Evolutionary conservation across 2,888 invertebrate genomes (phyloP), one percentile per base, ranked within the genome.

Genomic region (Chymomyza fuscimana): DNA sequence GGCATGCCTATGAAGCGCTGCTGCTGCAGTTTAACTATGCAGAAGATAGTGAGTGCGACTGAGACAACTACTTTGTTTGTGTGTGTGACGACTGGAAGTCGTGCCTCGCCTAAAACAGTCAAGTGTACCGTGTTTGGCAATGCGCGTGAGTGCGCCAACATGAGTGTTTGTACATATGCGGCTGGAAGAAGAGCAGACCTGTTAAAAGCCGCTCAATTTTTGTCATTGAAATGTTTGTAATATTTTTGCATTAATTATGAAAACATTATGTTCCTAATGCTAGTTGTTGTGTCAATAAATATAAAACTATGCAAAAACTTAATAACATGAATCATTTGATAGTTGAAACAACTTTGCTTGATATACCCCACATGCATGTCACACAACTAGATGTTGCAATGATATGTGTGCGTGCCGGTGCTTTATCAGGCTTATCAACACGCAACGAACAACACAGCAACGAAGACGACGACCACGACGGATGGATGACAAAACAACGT

Each of bases 191-290:
- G 32, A 5, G 32, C 32, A 32, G 50, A 84, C 87, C 86, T 87
- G 84, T 87, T 84, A 84, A 83, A 76, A 86, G 84, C 84, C 84
- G 84, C 84, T 87, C 87, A 81, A 87, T 80, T 83, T 78, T 54
- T 64, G 25, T 85, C 69, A 80, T 76, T 69, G 72, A 79, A 74
- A 72, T 78, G 80, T 80, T 84, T 83, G 87, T 83, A 85, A 87
- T 83, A 32, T 85, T 77, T 76, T 69, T 79, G 83, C 83, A 87
- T 83, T 84, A 84, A 84, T 84, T 84, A 87, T 78, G 81, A 58
- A 81, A 80, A 79, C 86, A 81, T 86, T 83, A 83, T 87, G 87
- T 46, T 46, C 84, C 32, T 85, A 77, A 87, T 87, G 80, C 87
- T 82, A 25, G 2, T 4, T 87, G 76, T 63, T 65, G 73, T 70